phyloP scores from a whole-genome alignment of 2,888 invertebrate genomes.

The Brachyopa scutellaris region DNA sequence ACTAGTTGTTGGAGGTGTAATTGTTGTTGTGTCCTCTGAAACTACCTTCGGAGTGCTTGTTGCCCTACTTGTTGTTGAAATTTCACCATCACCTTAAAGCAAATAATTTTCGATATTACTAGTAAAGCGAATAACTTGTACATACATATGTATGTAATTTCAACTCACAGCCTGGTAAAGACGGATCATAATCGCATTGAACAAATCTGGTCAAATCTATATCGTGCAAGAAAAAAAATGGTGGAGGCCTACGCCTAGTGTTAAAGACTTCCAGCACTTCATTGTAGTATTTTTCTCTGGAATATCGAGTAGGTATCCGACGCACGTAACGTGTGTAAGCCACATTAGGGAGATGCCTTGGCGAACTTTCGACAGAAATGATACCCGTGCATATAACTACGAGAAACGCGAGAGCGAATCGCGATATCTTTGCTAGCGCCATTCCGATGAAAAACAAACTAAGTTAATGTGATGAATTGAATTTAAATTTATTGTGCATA shows the following conservation, averaged over 20 bases:
- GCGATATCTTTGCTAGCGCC: constrained; percentile 6
- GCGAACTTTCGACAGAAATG: constrained; percentile 3
- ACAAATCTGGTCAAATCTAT: constrained; percentile 75
- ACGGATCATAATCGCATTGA: constrained; percentile 76
- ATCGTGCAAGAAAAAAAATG: constrained; percentile 63
- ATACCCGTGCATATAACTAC: not conserved
- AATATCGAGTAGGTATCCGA: constrained; percentile 59
- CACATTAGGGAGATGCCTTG: constrained; percentile 11
- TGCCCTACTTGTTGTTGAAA: too few relatives aligned
- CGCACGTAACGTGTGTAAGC: constrained; percentile 73
- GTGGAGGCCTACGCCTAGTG: constrained; percentile 63
- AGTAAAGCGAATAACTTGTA: too few relatives aligned
- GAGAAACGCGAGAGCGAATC: not conserved
- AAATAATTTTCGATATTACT: too few relatives aligned
- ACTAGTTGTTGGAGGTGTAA: too few relatives aligned
- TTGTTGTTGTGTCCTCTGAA: too few relatives aligned
- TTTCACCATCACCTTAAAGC: too few relatives aligned
- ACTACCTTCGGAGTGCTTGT: too few relatives aligned
- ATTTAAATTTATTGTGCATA: constrained; percentile 19
- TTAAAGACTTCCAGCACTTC: constrained; percentile 75
- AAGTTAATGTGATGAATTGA: constrained; percentile 1
- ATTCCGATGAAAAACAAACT: constrained; percentile 31
- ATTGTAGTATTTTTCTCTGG: constrained; percentile 69
- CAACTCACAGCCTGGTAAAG: constrained; percentile 74
- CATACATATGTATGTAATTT: too few relatives aligned